A percentile compares a stretch with the other conserved stretches of the same genome.
These are phyloP conservation scores for Catostylus mosaicus DNA, from an alignment of 30 jellyfish, hydroid and myxozoan species.

Conservation along the genomic window DNA sequence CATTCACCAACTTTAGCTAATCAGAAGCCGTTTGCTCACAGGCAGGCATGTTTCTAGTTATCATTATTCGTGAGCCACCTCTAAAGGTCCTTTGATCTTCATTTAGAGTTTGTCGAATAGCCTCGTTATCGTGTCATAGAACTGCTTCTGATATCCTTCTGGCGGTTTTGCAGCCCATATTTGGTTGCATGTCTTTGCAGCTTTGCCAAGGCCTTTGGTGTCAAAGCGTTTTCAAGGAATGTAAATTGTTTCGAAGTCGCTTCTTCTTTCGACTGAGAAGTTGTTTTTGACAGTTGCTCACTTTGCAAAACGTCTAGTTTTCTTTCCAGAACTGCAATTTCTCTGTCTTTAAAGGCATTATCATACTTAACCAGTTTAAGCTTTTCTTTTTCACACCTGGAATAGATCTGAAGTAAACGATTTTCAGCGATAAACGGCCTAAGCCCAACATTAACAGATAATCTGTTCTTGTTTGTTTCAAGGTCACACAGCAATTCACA, in stretches of 20 bases:
- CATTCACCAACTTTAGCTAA: too few relatives aligned
- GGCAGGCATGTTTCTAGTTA: too few relatives aligned
- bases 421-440: neutral
- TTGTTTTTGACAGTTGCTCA: neutral
- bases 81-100: too few relatives aligned
- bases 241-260: neutral
- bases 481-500: neutral
- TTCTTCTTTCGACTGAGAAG: neutral
- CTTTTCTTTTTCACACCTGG: neutral
- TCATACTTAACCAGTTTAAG: neutral
- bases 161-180: too few relatives aligned
- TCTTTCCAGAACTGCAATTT: neutral
- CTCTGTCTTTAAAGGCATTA: neutral
- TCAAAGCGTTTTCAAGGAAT: slow-evolving; percentile 1
- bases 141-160: too few relatives aligned
- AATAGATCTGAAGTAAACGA: neutral
- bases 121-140: too few relatives aligned
- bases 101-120: too few relatives aligned
- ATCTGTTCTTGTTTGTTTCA: neutral
- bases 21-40: too few relatives aligned
- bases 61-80: too few relatives aligned
- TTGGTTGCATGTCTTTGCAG: slow-evolving; percentile 24
- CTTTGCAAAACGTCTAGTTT: neutral
- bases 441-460: too few relatives aligned
- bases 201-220: slow-evolving; percentile 23